Percentiles rank a stretch among this genome's conserved stretches.
These are phyloP conservation scores for Xenotilapia leptura DNA, from an alignment of 2,113 vertebrate genomes.

Conservation along the genomic window DNA sequence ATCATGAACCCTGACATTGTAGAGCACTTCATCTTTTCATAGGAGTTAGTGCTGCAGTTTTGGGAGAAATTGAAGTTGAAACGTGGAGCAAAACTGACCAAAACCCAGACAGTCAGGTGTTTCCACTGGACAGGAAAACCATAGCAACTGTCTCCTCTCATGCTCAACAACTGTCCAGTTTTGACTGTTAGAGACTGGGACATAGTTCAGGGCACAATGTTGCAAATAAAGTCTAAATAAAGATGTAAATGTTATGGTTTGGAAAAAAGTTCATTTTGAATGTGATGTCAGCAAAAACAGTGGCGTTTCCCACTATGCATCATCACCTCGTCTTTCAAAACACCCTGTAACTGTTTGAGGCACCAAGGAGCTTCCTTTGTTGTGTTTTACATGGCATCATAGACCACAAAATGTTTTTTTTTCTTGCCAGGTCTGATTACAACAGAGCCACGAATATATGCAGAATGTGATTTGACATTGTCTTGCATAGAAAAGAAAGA, in stretches of 20 bases:
- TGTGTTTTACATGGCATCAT: not conserved
- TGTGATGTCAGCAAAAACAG: not conserved
- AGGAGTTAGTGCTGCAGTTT: not conserved
- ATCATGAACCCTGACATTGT: conserved; percentile 54
- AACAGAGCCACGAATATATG: not conserved
- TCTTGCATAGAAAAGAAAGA: not conserved
- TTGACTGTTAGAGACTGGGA: conserved; percentile 1
- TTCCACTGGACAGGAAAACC: not conserved
- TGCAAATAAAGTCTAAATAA: not conserved
- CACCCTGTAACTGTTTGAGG: not conserved
- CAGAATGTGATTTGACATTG: not conserved
- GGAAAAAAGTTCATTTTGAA: not conserved
- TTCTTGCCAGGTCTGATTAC: not conserved
- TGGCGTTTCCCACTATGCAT: not conserved
- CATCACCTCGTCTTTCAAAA: not conserved
- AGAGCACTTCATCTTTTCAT: not conserved
- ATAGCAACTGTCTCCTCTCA: not conserved
- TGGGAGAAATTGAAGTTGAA: not conserved
- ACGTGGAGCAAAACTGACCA: not conserved
- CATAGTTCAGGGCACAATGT: not conserved
- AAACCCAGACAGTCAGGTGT: not conserved
- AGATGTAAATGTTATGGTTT: not conserved
- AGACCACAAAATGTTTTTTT: not conserved
- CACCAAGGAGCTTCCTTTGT: not conserved
- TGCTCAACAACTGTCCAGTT: not conserved